Percentiles rank a stretch among this genome's conserved stretches.
Conservation (phyloP, 2,797 vertebrate genomes). For the Cossypha niveicapilla region DNA sequence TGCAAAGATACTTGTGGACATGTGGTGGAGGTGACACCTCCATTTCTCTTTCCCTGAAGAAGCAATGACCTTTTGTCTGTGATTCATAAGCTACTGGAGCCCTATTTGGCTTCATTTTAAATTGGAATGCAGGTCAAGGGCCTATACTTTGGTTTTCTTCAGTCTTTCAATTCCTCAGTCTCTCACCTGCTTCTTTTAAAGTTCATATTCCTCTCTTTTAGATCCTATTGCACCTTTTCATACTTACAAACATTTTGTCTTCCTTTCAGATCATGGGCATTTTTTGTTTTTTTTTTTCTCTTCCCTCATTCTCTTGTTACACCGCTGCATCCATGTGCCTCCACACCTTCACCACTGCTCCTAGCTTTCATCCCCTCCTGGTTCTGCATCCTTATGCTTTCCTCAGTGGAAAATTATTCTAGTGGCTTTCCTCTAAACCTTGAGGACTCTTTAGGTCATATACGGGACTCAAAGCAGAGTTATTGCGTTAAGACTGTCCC, state of each 20-base stretch:
- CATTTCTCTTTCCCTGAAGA: neutral
- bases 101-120: neutral
- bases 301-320: neutral
- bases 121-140: neutral
- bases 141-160: neutral
- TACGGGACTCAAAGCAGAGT: neutral
- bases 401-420: neutral
- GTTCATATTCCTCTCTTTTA: neutral
- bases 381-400: neutral
- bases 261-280: neutral
- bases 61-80: neutral
- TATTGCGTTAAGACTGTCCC: neutral
- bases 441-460: neutral
- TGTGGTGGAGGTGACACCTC: neutral
- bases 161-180: neutral
- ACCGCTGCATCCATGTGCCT: neutral
- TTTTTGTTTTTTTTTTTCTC: neutral
- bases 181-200: neutral
- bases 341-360: neutral
- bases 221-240: neutral
- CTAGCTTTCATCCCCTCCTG: neutral
- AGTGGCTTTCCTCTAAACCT: neutral
- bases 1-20: neutral
- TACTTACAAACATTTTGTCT: neutral
- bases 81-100: neutral